These are phyloP conservation scores for Pipa parva DNA, from an alignment of 2,113 vertebrate genomes.

Conservation along the genomic window DNA sequence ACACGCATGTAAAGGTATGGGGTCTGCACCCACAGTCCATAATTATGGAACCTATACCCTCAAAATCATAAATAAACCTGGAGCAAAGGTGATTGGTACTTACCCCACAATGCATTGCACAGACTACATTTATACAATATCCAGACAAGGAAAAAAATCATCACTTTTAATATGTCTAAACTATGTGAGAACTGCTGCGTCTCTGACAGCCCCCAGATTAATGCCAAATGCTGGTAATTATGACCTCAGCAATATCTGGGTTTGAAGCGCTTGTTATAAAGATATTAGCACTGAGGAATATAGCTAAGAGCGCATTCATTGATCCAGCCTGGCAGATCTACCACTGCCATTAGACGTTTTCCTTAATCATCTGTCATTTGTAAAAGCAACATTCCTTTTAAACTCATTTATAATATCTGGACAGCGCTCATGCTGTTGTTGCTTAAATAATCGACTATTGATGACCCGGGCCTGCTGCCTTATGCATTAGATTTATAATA, in stretches of 20 bases:
- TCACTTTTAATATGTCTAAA: background rate
- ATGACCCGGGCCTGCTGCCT: background rate
- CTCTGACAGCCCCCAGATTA: background rate
- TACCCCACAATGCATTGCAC: too few relatives aligned
- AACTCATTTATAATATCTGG: constrained; percentile 20
- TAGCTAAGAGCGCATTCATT: constrained; percentile 22
- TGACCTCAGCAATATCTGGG: constrained; percentile 23
- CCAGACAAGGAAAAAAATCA: background rate
- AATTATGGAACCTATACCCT: too few relatives aligned
- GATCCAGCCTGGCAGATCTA: constrained; percentile 1
- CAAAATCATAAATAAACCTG: too few relatives aligned
- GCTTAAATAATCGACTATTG: constrained; percentile 5
- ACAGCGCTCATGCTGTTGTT: background rate
- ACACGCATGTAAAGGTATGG: too few relatives aligned
- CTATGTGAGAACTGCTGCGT: background rate
- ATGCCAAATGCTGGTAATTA: background rate
- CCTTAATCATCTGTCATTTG: constrained; percentile 21
- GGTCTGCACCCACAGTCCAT: too few relatives aligned
- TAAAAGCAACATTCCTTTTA: background rate
- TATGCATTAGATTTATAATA: background rate
- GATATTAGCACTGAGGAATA: constrained; percentile 20
- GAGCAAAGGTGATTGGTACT: too few relatives aligned
- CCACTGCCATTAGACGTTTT: constrained; percentile 9
- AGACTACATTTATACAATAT: background rate
- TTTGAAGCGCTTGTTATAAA: background rate